phyloP scores from a whole-genome alignment of 1,140 invertebrate genomes.

The Caenorhabditis tropicalis region DNA sequence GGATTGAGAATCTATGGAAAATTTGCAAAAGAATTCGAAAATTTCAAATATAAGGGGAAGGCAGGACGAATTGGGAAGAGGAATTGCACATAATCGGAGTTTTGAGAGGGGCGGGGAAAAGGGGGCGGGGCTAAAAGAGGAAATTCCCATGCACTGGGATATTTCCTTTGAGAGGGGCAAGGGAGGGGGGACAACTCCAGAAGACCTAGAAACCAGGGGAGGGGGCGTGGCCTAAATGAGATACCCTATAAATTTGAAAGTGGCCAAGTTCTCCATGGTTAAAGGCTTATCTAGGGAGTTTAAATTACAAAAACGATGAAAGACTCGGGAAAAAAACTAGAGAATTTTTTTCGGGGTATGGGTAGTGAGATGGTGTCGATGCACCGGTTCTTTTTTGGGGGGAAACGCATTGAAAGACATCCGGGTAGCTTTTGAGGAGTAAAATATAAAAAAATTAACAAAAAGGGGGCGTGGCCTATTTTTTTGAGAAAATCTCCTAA shows the following conservation, averaged over 20 bases:
- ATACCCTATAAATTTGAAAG: neutral
- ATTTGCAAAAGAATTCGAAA: neutral
- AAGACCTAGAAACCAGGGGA: neutral
- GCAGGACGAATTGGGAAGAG: neutral
- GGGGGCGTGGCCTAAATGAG: neutral
- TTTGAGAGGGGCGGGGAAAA: neutral
- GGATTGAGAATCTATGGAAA: slow-evolving; percentile 15
- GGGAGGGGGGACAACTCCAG: too few species aligned
- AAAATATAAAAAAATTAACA: neutral
- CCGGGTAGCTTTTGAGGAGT: neutral
- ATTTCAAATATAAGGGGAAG: neutral
- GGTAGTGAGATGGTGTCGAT: slow-evolving; percentile 31
- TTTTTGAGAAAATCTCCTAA: neutral
- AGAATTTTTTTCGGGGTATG: neutral
- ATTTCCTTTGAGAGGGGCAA: neutral
- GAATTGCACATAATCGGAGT: slow-evolving; percentile 23
- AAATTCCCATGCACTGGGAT: slow-evolving; percentile 39
- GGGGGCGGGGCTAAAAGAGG: neutral
- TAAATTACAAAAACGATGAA: neutral
- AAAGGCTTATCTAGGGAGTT: neutral
- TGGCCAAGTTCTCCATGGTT: neutral
- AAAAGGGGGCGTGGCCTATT: neutral
- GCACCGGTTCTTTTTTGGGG: neutral
- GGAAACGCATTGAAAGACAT: slow-evolving; percentile 24
- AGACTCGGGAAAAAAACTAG: slow-evolving; percentile 32